These are phyloP conservation scores for Ianthella basta DNA, from an alignment of 37 sponge, comb jelly and placozoan species.

Conservation along the genomic window DNA sequence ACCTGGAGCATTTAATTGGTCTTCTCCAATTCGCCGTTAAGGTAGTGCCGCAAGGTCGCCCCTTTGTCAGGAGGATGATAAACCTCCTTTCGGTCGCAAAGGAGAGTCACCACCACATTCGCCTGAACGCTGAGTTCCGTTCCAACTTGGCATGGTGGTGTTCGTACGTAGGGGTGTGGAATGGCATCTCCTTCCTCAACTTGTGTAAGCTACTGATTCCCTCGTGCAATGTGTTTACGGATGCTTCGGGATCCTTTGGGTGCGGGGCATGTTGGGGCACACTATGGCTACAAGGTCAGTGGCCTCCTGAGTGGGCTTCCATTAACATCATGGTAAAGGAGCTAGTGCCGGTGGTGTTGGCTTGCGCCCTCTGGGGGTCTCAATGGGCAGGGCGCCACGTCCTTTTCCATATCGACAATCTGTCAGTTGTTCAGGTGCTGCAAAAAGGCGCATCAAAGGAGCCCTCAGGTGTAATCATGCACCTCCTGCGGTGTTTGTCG, in stretches of 20 bases:
- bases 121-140: neutral
- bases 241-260: constrained; percentile 5
- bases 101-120: neutral
- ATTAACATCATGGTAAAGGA: constrained; percentile 3
- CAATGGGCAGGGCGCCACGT: neutral
- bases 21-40: neutral
- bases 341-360: neutral
- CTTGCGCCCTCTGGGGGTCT: neutral
- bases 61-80: neutral
- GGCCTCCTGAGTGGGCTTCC: neutral
- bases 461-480: neutral
- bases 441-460: neutral
- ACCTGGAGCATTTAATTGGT: too few relatives aligned
- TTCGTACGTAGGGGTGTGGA: neutral
- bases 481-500: constrained; percentile 3
- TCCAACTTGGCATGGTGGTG: neutral
- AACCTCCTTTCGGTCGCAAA: neutral
- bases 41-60: neutral
- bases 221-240: neutral
- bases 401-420: constrained; percentile 4
- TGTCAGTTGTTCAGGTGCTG: too few relatives aligned
- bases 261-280: neutral
- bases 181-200: neutral
- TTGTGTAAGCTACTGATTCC: neutral
- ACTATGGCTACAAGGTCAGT: neutral